Evolutionary conservation across 2,797 vertebrate genomes (phyloP), one percentile per base, ranked within the genome.

Genomic region (Pseudopleuronectes americanus): DNA sequence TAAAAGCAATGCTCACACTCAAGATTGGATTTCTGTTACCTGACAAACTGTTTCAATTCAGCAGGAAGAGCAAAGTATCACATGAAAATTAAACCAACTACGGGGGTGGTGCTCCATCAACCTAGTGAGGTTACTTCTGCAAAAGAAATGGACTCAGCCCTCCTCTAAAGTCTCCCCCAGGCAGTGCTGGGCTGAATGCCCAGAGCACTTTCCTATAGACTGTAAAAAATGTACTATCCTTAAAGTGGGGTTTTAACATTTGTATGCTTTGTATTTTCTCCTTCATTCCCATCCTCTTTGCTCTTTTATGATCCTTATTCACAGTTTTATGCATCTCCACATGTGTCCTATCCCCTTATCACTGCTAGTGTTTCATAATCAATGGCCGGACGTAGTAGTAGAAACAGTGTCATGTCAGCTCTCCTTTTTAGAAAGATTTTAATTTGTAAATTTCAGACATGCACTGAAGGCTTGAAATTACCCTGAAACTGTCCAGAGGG

Each of bases 201-300:
- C 76, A 74, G 76, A 81, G 79, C 68, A 66, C 68, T 84, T 89
- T 77, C 77, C 66, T 55, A 85, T 49, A 53, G 38, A 83, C 73
- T 79, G 80, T 82, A 78, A 87, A 85, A 90, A 83, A 81, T 79
- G 78, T 71, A 81, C 74, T 64, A 62, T 76, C 71, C 78, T 77
- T 36, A 82, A 57, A 56, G 64, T 62, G 43, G 57, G 36, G 48
- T 48, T 85, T 77, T 83, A 69, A 71, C 68, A 81, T 84, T 77
- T 80, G 65, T 77, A 76, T 63, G 71, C 45, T 65, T 77, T 43
- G 64, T 71, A 74, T 86, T 85, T 66, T 48, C 22, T 49, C 61
- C 55, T 70, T 69, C 53, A 41, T 67, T 52, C 49, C 8, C 36
- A 8, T 19, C 8, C 17, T 57, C 53, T 80, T 80, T 57, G 63